Evolutionary conservation across 2,113 vertebrate genomes (phyloP).

Genomic region (Progne subis): DNA sequence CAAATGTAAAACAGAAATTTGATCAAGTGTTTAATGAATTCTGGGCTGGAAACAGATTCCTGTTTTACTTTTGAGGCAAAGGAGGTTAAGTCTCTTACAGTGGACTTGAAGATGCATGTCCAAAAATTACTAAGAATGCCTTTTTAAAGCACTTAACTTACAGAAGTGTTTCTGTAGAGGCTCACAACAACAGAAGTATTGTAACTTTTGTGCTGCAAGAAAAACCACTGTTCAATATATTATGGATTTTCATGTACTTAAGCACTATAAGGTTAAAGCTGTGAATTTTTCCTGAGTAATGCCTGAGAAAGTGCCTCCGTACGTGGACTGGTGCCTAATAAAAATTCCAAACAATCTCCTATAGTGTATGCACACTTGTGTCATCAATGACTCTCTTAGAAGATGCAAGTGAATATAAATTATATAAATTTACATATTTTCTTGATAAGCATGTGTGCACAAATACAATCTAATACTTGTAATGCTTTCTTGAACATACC

Average conservation of each 20-base stretch:
- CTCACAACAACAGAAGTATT: background rate
- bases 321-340: background rate
- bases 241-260: background rate
- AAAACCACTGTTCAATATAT: background rate
- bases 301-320: background rate
- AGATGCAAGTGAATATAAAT: background rate
- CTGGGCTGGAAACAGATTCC: background rate
- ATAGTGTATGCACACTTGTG: background rate
- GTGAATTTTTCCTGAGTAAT: conserved; percentile 61
- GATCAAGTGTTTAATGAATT: background rate
- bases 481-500: background rate
- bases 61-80: background rate
- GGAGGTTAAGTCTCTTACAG: background rate
- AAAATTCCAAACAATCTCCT: background rate
- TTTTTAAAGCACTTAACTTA: background rate
- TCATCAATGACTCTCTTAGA: background rate
- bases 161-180: background rate
- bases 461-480: background rate
- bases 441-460: background rate
- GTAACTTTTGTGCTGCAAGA: background rate
- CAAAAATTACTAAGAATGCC: background rate
- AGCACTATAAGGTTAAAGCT: background rate
- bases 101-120: background rate
- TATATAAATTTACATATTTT: background rate
- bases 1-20: background rate